Evolutionary conservation across 2,797 vertebrate species (phyloP).

Genomic region (Scomberomorus guttatus): DNA sequence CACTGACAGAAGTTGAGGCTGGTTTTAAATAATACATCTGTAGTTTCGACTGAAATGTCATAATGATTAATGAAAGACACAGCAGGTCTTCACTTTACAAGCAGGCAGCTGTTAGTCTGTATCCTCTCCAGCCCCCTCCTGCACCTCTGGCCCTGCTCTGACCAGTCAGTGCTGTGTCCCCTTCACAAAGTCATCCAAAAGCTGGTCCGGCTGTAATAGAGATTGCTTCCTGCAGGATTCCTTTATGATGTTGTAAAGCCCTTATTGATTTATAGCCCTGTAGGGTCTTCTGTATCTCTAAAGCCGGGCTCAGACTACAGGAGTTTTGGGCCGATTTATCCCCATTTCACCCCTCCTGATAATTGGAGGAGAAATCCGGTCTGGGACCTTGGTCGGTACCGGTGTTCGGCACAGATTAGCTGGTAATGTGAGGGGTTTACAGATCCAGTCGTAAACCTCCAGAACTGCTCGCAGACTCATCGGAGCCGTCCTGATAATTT

Average conservation of each 20-base stretch:
- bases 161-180: slow-evolving; percentile 25
- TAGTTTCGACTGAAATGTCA: slow-evolving; percentile 3
- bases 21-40: slow-evolving; percentile 17
- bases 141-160: slow-evolving; percentile 11
- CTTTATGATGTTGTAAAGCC: slow-evolving; percentile 78
- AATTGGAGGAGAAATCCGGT: no score
- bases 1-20: slow-evolving; percentile 4
- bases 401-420: no score
- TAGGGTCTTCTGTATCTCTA: slow-evolving; percentile 51
- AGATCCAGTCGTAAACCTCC: no score
- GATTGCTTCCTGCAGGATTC: slow-evolving; percentile 66
- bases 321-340: no score
- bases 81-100: background rate
- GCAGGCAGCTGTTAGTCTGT: background rate
- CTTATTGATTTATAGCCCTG: slow-evolving; percentile 68
- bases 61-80: background rate
- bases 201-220: slow-evolving; percentile 62
- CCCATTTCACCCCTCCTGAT: no score
- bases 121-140: background rate
- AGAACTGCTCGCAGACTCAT: no score
- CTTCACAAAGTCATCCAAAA: slow-evolving; percentile 66
- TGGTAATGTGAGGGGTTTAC: no score
- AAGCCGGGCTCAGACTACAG: no score
- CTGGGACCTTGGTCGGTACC: no score
- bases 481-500: no score